Percentiles rank a stretch among this genome's conserved stretches.
Evolutionary conservation across 2,797 vertebrate genomes (phyloP).

Genomic region (Dallia pectoralis): DNA sequence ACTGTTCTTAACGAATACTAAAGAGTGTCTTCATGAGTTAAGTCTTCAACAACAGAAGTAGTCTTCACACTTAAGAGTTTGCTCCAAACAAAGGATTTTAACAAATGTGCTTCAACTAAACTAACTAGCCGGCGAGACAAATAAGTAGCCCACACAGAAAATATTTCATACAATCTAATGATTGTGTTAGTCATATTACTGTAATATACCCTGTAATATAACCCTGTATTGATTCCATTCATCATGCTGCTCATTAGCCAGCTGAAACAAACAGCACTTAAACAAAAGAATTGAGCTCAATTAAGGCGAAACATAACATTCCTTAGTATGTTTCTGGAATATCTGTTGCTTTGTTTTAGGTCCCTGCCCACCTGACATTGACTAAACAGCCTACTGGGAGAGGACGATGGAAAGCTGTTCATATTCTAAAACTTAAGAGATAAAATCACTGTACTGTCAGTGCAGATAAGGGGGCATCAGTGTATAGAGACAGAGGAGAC

Average conservation of each 20-base stretch:
- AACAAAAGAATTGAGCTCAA: slow-evolving; percentile 55
- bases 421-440: slow-evolving; percentile 26
- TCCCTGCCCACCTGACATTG: slow-evolving; percentile 8
- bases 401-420: slow-evolving; percentile 10
- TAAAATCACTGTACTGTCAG: slow-evolving; percentile 34
- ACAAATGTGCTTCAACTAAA: too few relatives aligned
- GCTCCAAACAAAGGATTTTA: too few relatives aligned
- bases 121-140: too few relatives aligned
- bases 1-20: too few relatives aligned
- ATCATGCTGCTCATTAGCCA: slow-evolving; percentile 49
- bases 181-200: too few relatives aligned
- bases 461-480: slow-evolving; percentile 17
- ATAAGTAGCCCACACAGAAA: too few relatives aligned
- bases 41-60: too few relatives aligned
- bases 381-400: not conserved
- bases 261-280: slow-evolving; percentile 43
- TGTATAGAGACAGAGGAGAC: not conserved
- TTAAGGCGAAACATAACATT: slow-evolving; percentile 55
- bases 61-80: too few relatives aligned
- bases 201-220: not conserved
- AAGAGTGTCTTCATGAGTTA: too few relatives aligned
- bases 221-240: slow-evolving; percentile 10
- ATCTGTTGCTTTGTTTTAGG: slow-evolving; percentile 16
- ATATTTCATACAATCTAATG: too few relatives aligned
- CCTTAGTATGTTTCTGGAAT: slow-evolving; percentile 29